phyloP scores from a whole-genome alignment of 2,797 vertebrate genomes.

The Bradypodion pumilum region DNA sequence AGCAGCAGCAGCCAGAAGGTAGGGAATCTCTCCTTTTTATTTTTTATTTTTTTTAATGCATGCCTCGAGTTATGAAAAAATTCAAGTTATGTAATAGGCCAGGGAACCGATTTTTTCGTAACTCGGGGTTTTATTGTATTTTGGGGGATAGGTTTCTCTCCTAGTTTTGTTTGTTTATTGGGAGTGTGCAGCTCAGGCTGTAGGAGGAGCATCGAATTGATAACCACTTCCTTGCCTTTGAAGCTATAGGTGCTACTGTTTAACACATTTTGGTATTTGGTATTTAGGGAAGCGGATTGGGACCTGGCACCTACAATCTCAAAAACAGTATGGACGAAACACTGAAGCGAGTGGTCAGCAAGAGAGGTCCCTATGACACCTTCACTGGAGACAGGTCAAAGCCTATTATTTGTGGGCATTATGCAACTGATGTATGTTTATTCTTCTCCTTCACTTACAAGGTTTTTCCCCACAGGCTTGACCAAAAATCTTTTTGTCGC shows the following conservation, averaged over 20 bases:
- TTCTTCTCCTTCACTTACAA: neutral
- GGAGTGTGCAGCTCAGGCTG: neutral
- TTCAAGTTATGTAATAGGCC: too few relatives aligned
- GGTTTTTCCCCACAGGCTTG: neutral
- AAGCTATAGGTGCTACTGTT: neutral
- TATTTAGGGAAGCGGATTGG: slow-evolving; percentile 70
- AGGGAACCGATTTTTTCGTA: too few relatives aligned
- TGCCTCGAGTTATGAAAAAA: too few relatives aligned
- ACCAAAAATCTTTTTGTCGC: neutral
- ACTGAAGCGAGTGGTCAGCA: slow-evolving; percentile 46
- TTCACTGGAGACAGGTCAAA: slow-evolving; percentile 61
- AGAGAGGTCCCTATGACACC: slow-evolving; percentile 62
- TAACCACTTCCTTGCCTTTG: too few relatives aligned
- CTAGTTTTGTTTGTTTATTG: too few relatives aligned
- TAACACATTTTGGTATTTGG: neutral
- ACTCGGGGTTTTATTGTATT: too few relatives aligned
- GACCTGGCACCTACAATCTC: slow-evolving; percentile 73
- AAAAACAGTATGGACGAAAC: slow-evolving; percentile 57
- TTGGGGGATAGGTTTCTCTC: too few relatives aligned
- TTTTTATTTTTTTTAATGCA: too few relatives aligned
- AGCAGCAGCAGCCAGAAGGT: too few relatives aligned
- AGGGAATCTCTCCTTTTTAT: too few relatives aligned
- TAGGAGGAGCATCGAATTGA: neutral
- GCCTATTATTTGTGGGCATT: slow-evolving; percentile 59
- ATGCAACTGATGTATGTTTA: slow-evolving; percentile 64